Base-by-base conservation (phyloP, 2,113 vertebrate species). In the Gila orcuttii region DNA sequence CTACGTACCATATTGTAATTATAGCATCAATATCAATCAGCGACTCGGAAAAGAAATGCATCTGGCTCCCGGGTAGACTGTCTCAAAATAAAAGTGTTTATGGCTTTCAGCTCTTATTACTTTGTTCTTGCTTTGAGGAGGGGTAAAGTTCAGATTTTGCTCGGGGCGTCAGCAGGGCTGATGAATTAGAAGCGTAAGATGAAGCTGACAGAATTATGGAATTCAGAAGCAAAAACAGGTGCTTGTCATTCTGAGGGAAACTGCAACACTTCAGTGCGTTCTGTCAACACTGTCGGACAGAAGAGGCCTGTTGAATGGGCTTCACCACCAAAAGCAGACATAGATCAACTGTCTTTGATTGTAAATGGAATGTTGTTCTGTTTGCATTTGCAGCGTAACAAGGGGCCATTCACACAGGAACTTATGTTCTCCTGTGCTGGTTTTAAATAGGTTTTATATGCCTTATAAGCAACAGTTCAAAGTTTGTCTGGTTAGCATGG, bases 81-180 rank as follows among this genome's bases (percentile, higher is more conserved):
- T 88, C 81, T 87, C 69, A n/a, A 66, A 81, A 86, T 79, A 71
- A 81, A 84, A 76, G 71, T 60, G 73, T 68, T 85, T 85, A 59
- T 50, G 28, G 33, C 68, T 83, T 76, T 86, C 87, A 83, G 55
- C 66, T 78, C 33, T 45, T 52, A 77, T 82, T 42, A 62, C 59
- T 23, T 82, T 68, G 39, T 57, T 77, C 42, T 39, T 59, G 79
- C 42, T 55, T 62, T 19, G 17, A 66, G 55, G 25, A 85, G 42
- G 47, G 69, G 17, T 78, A 25, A 52, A 50, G 73, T 75, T 82
- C 71, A 47, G 8, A 85, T 45, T 52, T 42, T 60, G 82, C 75
- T 31, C 28, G 15, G 45, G 59, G 57, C 62, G 36, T 84, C 39
- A 60, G 47, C 6, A 42, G 17, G 75, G 47, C 25, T 80, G 64